Conservation (phyloP, 1,140 invertebrate genomes). For the Bicyclus anynana region DNA sequence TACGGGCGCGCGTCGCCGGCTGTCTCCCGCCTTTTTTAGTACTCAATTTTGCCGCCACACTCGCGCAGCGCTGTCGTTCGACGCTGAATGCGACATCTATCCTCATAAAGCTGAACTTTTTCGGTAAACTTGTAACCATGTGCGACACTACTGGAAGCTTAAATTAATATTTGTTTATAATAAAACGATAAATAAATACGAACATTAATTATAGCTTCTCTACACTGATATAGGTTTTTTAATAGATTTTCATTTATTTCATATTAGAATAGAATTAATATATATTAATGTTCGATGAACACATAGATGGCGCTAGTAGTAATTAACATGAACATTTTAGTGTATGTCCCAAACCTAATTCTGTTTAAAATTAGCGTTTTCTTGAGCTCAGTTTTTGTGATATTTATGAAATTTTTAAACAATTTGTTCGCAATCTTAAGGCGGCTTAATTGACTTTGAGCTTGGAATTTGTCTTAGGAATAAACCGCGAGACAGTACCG, state of each 20-base stretch:
- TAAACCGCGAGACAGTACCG: neutral
- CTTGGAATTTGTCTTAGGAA: neutral
- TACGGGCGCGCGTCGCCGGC: slow-evolving; percentile 4
- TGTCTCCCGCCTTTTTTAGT: slow-evolving; percentile 43
- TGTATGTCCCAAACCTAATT: too few species aligned
- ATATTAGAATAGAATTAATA: neutral
- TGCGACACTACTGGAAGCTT: neutral
- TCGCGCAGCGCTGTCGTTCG: slow-evolving; percentile 19
- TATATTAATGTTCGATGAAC: neutral
- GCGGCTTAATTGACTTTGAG: neutral
- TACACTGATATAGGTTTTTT: neutral
- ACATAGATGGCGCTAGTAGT: slow-evolving; percentile 14
- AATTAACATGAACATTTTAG: neutral
- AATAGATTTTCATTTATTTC: neutral
- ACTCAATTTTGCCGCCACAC: slow-evolving; percentile 9
- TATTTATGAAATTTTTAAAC: too few species aligned
- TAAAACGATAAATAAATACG: neutral
- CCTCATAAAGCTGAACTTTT: slow-evolving; percentile 36
- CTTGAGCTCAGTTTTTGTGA: too few species aligned
- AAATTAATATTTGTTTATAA: neutral
- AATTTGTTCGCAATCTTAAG: too few species aligned
- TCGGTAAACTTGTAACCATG: neutral
- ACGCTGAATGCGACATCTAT: slow-evolving; percentile 49
- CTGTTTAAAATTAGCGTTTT: too few species aligned
- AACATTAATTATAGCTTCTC: neutral